Conservation (phyloP, 2,797 vertebrate genomes). For the Gila robusta region DNA sequence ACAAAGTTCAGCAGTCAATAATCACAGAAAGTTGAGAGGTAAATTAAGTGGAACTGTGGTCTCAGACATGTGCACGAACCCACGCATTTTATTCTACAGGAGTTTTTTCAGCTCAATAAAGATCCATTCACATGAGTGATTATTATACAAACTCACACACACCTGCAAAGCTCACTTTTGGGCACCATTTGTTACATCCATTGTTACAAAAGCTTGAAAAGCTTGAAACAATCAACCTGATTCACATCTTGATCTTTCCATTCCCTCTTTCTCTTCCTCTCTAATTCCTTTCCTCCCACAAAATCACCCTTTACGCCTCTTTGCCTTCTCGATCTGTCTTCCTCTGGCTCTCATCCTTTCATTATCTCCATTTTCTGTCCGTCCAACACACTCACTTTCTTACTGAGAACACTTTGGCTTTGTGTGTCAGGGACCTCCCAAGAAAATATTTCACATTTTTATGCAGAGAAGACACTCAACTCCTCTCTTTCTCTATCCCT, state of each 20-base stretch:
- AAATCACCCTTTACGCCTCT: conserved; percentile 44
- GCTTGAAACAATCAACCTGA: conserved; percentile 44
- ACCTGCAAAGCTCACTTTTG: conserved; percentile 31
- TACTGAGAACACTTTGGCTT: conserved; percentile 34
- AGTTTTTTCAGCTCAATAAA: background rate
- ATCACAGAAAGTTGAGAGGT: background rate
- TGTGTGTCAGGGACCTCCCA: conserved; percentile 53
- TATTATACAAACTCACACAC: conserved; percentile 26
- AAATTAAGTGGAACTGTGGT: conserved; percentile 21
- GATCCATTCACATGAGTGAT: background rate
- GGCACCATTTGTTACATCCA: background rate
- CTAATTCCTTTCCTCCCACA: conserved; percentile 45
- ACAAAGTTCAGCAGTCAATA: conserved; percentile 14
- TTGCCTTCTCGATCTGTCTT: conserved; percentile 10
- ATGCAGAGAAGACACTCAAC: conserved; percentile 28
- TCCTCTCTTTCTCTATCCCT: background rate
- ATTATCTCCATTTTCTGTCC: background rate
- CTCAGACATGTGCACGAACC: background rate
- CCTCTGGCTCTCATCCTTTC: conserved; percentile 40
- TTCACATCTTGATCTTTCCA: conserved; percentile 50
- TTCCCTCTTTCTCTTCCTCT: conserved; percentile 44
- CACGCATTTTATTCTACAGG: background rate
- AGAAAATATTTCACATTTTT: conserved; percentile 63
- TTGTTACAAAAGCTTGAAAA: background rate
- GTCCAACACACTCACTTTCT: conserved; percentile 21